A percentile compares a stretch with the other conserved stretches of the same genome.
phyloP scores from a whole-genome alignment of 2,888 invertebrate genomes.

The Mythimna ferrago region DNA sequence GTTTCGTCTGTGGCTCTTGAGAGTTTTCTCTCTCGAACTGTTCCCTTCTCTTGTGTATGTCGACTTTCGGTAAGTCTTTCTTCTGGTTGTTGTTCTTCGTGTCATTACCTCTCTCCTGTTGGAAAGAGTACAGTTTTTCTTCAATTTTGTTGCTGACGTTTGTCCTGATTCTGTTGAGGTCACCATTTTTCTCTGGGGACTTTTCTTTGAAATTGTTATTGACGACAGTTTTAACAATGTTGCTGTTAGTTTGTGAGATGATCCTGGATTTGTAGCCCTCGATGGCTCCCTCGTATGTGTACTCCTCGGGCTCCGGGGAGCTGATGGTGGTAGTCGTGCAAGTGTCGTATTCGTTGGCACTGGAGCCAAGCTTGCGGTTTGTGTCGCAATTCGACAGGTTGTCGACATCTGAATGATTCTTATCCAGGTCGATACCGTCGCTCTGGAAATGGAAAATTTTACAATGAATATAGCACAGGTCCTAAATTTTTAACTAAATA shows the following conservation, averaged over 20 bases:
- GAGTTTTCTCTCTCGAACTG: slow-evolving; percentile 94
- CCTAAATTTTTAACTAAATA: too few relatives aligned
- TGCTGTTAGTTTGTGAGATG: slow-evolving; percentile 91
- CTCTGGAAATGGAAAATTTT: slow-evolving; percentile 84
- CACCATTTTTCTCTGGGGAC: slow-evolving; percentile 85
- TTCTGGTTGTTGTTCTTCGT: slow-evolving; percentile 86
- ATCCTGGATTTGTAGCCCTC: slow-evolving; percentile 96
- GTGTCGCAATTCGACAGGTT: slow-evolving; percentile 86
- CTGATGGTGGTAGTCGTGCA: slow-evolving; percentile 93
- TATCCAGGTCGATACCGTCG: slow-evolving; percentile 91
- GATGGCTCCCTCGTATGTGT: slow-evolving; percentile 97
- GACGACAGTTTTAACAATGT: slow-evolving; percentile 84
- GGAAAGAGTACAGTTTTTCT: slow-evolving; percentile 91
- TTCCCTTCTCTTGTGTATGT: slow-evolving; percentile 95
- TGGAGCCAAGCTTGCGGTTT: slow-evolving; percentile 87
- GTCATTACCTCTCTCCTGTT: slow-evolving; percentile 86
- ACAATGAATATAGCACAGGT: background rate
- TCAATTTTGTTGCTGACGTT: slow-evolving; percentile 91
- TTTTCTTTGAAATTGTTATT: slow-evolving; percentile 87
- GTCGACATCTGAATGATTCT: slow-evolving; percentile 89
- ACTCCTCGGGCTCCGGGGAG: slow-evolving; percentile 94
- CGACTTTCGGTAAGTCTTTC: slow-evolving; percentile 94
- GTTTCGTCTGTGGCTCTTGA: slow-evolving; percentile 87
- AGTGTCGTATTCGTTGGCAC: slow-evolving; percentile 92
- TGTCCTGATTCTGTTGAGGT: slow-evolving; percentile 87